phyloP scores from a whole-genome alignment of 2,797 vertebrate genomes.

The Sciurus carolinensis region DNA sequence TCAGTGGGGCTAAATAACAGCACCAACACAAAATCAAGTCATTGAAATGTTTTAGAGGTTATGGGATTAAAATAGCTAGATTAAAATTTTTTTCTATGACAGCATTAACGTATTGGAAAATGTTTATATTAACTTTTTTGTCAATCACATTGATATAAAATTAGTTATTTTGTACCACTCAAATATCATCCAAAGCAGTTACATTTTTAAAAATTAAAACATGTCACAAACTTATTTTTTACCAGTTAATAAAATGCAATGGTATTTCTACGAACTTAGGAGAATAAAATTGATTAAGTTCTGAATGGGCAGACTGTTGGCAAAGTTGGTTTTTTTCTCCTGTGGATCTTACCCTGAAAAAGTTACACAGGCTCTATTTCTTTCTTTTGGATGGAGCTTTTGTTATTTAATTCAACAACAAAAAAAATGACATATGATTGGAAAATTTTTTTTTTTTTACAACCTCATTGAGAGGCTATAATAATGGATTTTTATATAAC shows the following conservation, averaged over 20 bases:
- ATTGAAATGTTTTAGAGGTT: conserved; percentile 41
- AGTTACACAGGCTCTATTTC: neutral
- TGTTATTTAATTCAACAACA: neutral
- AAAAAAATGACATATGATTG: neutral
- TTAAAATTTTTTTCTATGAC: neutral
- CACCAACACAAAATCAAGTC: neutral
- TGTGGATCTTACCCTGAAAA: conserved; percentile 17
- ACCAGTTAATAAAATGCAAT: neutral
- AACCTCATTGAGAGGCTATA: neutral
- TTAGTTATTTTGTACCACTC: conserved; percentile 43
- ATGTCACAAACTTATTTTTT: neutral
- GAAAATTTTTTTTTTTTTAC: conserved; percentile 54
- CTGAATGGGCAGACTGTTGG: neutral
- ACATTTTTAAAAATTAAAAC: conserved; percentile 59
- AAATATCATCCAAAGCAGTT: conserved; percentile 39
- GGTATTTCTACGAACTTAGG: neutral
- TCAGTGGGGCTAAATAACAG: neutral
- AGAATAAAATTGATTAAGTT: neutral
- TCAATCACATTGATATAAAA: neutral
- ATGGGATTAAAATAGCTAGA: conserved; percentile 11
- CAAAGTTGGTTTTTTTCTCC: conserved; percentile 32
- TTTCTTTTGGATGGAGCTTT: neutral
- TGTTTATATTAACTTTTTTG: conserved; percentile 30
- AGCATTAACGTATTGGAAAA: conserved; percentile 30
- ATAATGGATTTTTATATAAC: neutral